A percentile compares a stretch with the other conserved stretches of the same genome.
These are phyloP conservation scores for Pelobates fuscus DNA, from an alignment of 2,113 vertebrate genomes.

Conservation along the genomic window DNA sequence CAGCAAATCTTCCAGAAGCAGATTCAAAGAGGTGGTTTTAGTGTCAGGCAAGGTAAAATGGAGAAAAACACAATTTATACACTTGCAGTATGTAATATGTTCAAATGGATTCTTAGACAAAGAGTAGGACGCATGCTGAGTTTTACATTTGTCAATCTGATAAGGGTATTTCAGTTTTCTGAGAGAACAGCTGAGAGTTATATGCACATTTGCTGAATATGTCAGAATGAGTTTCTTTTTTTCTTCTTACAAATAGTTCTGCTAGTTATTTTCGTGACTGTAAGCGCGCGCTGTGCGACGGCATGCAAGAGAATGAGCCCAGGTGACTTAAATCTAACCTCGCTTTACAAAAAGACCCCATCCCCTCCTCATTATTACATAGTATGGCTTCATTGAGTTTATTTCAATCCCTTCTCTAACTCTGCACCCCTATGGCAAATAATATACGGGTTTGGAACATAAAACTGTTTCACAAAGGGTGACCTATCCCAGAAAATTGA, in stretches of 20 bases:
- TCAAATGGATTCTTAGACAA: constrained; percentile 44
- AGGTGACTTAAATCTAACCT: constrained; percentile 18
- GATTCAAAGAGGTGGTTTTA: constrained; percentile 37
- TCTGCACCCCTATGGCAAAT: constrained; percentile 33
- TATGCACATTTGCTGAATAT: constrained; percentile 34
- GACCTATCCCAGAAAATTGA: constrained; percentile 37
- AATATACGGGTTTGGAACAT: constrained; percentile 30
- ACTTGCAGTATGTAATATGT: constrained; percentile 42
- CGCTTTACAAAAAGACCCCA: constrained; percentile 17
- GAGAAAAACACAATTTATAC: constrained; percentile 45
- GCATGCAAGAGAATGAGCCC: not conserved
- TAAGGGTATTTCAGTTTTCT: constrained; percentile 42
- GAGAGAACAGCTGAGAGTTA: constrained; percentile 36
- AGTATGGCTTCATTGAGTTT: constrained; percentile 12
- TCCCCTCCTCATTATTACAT: constrained; percentile 41
- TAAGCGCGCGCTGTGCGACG: constrained; percentile 18
- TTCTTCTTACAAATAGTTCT: constrained; percentile 29
- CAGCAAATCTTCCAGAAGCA: constrained; percentile 29
- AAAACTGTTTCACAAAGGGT: constrained; percentile 22
- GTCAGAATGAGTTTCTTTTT: constrained; percentile 32
- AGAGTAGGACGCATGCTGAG: constrained; percentile 39
- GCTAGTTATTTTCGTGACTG: constrained; percentile 12
- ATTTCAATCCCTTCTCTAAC: constrained; percentile 27
- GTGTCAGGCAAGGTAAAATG: constrained; percentile 42
- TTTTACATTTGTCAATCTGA: constrained; percentile 49